A percentile compares a stretch with the other conserved stretches of the same genome.
phyloP scores from a whole-genome alignment of 2,888 invertebrate species.

The Meganola albula region DNA sequence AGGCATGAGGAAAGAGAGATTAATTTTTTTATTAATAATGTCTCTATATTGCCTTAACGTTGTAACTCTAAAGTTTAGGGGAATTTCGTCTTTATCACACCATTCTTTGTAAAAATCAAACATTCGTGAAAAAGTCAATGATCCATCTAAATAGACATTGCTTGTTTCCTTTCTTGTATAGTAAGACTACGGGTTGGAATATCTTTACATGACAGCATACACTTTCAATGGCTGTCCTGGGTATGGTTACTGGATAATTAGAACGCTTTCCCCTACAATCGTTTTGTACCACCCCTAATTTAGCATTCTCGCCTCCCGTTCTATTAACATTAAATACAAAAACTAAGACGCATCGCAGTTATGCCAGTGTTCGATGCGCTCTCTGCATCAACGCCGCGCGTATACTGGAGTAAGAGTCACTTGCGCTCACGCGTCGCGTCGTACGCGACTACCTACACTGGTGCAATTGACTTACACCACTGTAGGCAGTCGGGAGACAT shows the following conservation, averaged over 20 bases:
- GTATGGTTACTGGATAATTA: constrained; percentile 5
- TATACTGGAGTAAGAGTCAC: too few relatives aligned
- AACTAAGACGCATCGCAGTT: too few relatives aligned
- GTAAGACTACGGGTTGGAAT: constrained; percentile 4
- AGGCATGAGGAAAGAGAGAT: too few relatives aligned
- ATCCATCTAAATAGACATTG: constrained; percentile 9
- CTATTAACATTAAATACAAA: too few relatives aligned
- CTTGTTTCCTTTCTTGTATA: constrained; percentile 5
- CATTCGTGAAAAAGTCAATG: constrained; percentile 4
- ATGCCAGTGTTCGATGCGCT: too few relatives aligned
- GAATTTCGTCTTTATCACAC: constrained; percentile 9
- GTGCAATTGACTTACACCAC: too few relatives aligned
- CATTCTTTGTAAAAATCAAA: constrained; percentile 8
- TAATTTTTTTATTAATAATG: constrained; percentile 8
- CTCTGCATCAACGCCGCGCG: too few relatives aligned
- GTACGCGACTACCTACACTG: too few relatives aligned
- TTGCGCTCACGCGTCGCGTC: too few relatives aligned
- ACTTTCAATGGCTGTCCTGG: constrained; percentile 3
- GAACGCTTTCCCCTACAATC: constrained; percentile 7
- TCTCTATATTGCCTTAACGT: constrained; percentile 8
- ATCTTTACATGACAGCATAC: constrained; percentile 8
- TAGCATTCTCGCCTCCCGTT: too few relatives aligned
- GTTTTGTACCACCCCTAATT: constrained; percentile 4
- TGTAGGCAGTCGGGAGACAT: too few relatives aligned
- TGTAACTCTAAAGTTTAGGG: constrained; percentile 1